Evolutionary conservation across 2,888 invertebrate species (phyloP).

Genomic region (Leucozona laternaria): DNA sequence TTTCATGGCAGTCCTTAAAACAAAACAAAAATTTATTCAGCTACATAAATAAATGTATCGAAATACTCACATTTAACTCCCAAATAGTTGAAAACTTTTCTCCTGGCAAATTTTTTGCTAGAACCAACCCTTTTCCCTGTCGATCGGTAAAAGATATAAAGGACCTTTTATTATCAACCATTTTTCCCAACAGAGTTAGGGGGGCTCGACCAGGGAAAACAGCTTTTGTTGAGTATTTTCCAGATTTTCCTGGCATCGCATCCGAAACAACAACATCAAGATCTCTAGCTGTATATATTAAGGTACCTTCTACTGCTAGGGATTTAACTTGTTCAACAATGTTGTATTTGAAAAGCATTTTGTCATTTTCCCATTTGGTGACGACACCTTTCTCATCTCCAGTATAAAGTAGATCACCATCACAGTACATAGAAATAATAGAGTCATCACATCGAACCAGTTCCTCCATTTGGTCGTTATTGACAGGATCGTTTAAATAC

Average conservation of each 20-base stretch:
- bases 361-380: slow-evolving; percentile 82
- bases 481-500: slow-evolving; percentile 80
- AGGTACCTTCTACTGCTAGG: slow-evolving; percentile 80
- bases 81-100: slow-evolving; percentile 80
- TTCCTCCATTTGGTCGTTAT: slow-evolving; percentile 78
- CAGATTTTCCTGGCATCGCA: slow-evolving; percentile 80
- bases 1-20: slow-evolving; percentile 81
- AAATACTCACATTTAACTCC: slow-evolving; percentile 73
- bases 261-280: slow-evolving; percentile 82
- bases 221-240: slow-evolving; percentile 82
- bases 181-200: slow-evolving; percentile 80
- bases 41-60: slow-evolving; percentile 7
- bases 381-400: slow-evolving; percentile 84
- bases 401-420: slow-evolving; percentile 80
- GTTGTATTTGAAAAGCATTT: slow-evolving; percentile 83
- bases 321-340: slow-evolving; percentile 83
- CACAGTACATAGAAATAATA: slow-evolving; percentile 82
- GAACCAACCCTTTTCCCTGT: slow-evolving; percentile 80
- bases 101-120: slow-evolving; percentile 80
- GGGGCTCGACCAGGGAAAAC: slow-evolving; percentile 82
- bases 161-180: slow-evolving; percentile 78
- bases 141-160: slow-evolving; percentile 82
- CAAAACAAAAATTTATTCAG: not conserved
- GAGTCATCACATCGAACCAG: slow-evolving; percentile 81
- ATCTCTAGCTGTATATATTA: slow-evolving; percentile 82